A percentile compares a stretch with the other conserved stretches of the same genome.
Conservation (phyloP, 35 echinoderm and acorn worm species). For the Nesometra sesokonis region DNA sequence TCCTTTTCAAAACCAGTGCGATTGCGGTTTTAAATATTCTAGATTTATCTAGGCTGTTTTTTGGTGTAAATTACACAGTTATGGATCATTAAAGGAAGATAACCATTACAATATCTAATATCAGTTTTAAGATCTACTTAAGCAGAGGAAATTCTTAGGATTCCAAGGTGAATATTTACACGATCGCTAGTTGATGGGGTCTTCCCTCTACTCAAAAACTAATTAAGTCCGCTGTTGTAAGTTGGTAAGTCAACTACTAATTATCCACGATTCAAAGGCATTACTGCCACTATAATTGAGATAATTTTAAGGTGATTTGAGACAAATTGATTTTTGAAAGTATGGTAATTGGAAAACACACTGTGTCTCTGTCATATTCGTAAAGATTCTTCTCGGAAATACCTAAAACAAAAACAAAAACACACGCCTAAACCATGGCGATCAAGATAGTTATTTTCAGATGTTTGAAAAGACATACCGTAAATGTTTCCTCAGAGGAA, state of each 20-base stretch:
- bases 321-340: not conserved
- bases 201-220: not conserved
- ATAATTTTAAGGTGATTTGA: not conserved
- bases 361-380: not conserved
- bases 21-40: too few relatives aligned
- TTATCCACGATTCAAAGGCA: not conserved
- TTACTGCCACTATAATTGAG: not conserved
- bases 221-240: not conserved
- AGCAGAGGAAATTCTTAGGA: not conserved
- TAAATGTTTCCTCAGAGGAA: too few relatives aligned
- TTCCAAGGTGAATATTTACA: not conserved
- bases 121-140: not conserved
- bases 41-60: too few relatives aligned
- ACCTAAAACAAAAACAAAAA: too few relatives aligned
- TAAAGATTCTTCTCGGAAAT: not conserved
- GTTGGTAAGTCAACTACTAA: not conserved
- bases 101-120: not conserved
- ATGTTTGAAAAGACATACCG: too few relatives aligned
- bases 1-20: too few relatives aligned
- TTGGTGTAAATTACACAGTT: too few relatives aligned
- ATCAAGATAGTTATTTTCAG: too few relatives aligned
- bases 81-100: too few relatives aligned
- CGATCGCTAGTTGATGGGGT: not conserved
- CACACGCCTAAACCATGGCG: too few relatives aligned
- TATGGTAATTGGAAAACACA: not conserved